Percentiles rank a stretch among this genome's conserved stretches.
phyloP scores from a whole-genome alignment of 2,888 invertebrate species.

The Ormyrus nitidulus region DNA sequence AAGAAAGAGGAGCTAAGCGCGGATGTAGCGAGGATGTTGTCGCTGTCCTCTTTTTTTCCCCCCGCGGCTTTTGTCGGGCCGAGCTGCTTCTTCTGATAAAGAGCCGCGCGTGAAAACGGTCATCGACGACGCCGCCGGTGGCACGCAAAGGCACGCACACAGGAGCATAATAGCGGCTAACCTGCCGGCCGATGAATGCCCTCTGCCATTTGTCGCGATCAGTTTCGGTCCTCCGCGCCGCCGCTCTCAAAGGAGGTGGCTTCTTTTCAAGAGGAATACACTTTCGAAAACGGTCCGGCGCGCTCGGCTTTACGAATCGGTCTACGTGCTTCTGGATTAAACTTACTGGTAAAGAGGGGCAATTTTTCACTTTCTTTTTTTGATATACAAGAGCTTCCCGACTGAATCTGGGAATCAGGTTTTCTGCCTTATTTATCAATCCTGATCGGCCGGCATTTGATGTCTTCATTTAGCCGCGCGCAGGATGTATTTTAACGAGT shows the following conservation, averaged over 20 bases:
- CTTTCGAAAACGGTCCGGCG: constrained; percentile 7
- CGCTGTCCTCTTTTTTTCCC: constrained; percentile 14
- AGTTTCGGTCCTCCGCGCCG: constrained; percentile 59
- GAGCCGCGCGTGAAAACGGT: constrained; percentile 37
- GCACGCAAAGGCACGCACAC: constrained; percentile 12
- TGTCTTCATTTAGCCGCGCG: constrained; percentile 16
- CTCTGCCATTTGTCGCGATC: constrained; percentile 62
- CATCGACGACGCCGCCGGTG: constrained; percentile 36
- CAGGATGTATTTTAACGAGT: no score
- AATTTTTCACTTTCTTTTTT: constrained; percentile 6
- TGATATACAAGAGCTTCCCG: neutral
- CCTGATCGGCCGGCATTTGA: neutral
- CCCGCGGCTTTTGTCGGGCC: constrained; percentile 6
- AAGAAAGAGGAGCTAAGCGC: constrained; percentile 6
- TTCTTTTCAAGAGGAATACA: constrained; percentile 23
- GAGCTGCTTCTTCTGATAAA: neutral
- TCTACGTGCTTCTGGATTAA: constrained; percentile 2
- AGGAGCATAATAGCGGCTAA: constrained; percentile 34
- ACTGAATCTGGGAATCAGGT: neutral
- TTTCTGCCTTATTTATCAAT: constrained; percentile 32
- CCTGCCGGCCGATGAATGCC: constrained; percentile 33
- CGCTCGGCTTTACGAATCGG: neutral
- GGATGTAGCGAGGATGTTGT: constrained; percentile 7
- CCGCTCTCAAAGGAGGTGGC: neutral
- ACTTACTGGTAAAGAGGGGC: neutral